A percentile compares a stretch with the other conserved stretches of the same genome.
Evolutionary conservation across 2,113 vertebrate species (phyloP).

Genomic region (Ictalurus furcatus): DNA sequence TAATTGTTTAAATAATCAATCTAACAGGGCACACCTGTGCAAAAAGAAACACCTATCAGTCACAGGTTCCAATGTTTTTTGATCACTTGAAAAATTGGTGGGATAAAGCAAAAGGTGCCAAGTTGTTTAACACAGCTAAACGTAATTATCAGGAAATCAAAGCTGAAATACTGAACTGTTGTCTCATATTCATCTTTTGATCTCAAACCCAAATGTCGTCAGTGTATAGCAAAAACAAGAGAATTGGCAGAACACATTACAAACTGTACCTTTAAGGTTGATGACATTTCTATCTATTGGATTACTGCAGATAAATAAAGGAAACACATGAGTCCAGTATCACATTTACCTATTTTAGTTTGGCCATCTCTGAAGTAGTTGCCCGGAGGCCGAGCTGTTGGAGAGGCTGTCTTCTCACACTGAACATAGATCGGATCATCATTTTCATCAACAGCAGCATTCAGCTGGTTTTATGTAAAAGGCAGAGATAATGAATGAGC

Average conservation of each 20-base stretch:
- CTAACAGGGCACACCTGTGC: not conserved
- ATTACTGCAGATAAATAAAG: not conserved
- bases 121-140: not conserved
- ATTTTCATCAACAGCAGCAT: slow-evolving; percentile 52
- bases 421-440: slow-evolving; percentile 58
- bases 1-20: not conserved
- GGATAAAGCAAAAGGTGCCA: not conserved
- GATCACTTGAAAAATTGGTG: not conserved
- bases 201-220: not conserved
- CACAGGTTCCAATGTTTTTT: not conserved
- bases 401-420: slow-evolving; percentile 42
- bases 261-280: not conserved
- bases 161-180: not conserved
- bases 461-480: slow-evolving; percentile 59
- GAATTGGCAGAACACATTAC: not conserved
- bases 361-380: slow-evolving; percentile 77
- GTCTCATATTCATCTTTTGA: not conserved
- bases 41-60: not conserved
- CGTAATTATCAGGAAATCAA: not conserved
- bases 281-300: not conserved
- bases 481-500: not conserved
- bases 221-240: not conserved
- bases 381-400: slow-evolving; percentile 47
- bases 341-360: slow-evolving; percentile 68
- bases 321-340: not conserved